Conservation (phyloP, 2,888 invertebrate species). For the Cyrtodaria siliqua region DNA sequence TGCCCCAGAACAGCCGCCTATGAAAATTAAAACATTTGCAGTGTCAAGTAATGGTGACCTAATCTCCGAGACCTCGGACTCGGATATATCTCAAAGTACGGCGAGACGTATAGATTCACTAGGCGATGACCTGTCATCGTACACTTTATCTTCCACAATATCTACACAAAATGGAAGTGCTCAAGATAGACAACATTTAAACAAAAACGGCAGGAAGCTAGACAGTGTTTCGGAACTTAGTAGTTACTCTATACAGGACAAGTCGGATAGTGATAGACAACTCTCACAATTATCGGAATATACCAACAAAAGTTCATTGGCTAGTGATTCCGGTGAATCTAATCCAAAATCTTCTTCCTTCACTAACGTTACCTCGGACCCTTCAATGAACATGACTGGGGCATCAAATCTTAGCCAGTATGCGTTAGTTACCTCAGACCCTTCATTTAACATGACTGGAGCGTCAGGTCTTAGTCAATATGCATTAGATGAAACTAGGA, state of each 20-base stretch:
- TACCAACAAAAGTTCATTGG: constrained; percentile 43
- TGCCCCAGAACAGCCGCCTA: constrained; percentile 16
- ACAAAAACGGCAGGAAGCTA: constrained; percentile 11
- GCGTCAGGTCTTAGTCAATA: constrained; percentile 55
- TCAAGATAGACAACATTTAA: constrained; percentile 21
- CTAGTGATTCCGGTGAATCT: constrained; percentile 54
- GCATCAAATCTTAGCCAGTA: constrained; percentile 50
- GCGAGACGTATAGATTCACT: background rate
- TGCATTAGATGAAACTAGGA: constrained; percentile 35
- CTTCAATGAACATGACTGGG: constrained; percentile 47
- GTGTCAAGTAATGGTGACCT: constrained; percentile 56
- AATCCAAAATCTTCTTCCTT: constrained; percentile 63
- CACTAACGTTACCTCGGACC: constrained; percentile 54
- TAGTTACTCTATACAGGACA: constrained; percentile 30
- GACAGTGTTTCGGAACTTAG: constrained; percentile 14
- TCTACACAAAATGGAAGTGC: constrained; percentile 18
- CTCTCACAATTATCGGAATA: constrained; percentile 36
- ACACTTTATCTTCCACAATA: constrained; percentile 33
- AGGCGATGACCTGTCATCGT: constrained; percentile 32
- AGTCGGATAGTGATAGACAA: constrained; percentile 6
- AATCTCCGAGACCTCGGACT: constrained; percentile 57
- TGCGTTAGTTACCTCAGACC: constrained; percentile 59
- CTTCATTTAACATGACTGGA: constrained; percentile 48
- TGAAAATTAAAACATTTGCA: constrained; percentile 58
- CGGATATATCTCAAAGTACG: constrained; percentile 44